Evolutionary conservation across 2,113 vertebrate species (phyloP), one percentile per base, ranked within the genome.

Genomic region (Lasiurus cinereus): DNA sequence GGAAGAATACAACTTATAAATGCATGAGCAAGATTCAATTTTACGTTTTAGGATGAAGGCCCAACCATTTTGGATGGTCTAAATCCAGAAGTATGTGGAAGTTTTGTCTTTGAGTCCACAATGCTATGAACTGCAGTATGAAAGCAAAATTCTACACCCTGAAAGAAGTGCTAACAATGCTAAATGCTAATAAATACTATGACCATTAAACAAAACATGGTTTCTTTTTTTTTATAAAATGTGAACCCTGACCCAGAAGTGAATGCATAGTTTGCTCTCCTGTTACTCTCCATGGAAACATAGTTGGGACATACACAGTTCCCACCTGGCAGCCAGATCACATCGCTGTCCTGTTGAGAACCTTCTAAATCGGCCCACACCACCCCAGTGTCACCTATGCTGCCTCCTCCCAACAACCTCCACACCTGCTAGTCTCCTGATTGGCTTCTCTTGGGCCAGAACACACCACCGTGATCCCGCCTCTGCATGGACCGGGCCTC

Each of bases 1-100:
- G n/a, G 74, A 67, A 92, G 96, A 94, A 94, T 33, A 69, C 76
- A 31, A 62, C 94, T 88, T 94, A 50, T n/a, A 91, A 74, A 94
- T 91, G 90, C 85, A 92, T 59, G 54, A 90, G 36, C 43, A 69
- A 67, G 64, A 66, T 78, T 95, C 22, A 19, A 54, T 88, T 88
- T 88, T 83, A 70, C 2, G 43, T 54, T 88, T 73, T 70, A 50
- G 93, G 64, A 80, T 19, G 33, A 94, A 88, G 62, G 19, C 29
- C 54, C 48, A 52, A 29, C 54, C 46, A 50, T 73, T 72, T 29
- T 56, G 33, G 19, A 52, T 14, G 29, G 70, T 66, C 77, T 90
- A 46, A 93, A 54, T 29, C 80, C 39, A 66, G 43, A 70, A 90
- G 36, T 19, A 10, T 1, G 4, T 15, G 16, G 88, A 70, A 31